Base-by-base conservation (phyloP, 2,113 vertebrate genomes). In the Pandion haliaetus region DNA sequence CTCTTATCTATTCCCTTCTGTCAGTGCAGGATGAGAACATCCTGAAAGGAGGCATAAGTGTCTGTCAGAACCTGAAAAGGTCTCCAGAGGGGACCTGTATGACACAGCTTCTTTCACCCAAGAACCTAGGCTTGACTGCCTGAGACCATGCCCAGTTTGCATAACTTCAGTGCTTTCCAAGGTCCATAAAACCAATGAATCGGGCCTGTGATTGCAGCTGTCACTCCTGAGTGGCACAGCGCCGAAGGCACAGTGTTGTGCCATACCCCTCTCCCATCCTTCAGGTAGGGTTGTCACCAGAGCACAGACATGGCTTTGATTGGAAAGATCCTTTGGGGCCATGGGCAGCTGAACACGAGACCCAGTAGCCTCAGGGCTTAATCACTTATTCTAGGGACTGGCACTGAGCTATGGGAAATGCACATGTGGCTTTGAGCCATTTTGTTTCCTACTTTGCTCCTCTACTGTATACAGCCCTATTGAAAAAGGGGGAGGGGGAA, bases 381-480 rank as follows among this genome's bases (percentile, higher is more conserved):
- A 77, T 81, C 58, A 55, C n/a, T 88, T 90, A 62, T 95, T 74
- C 79, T 88, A 78, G 90, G 70, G 32, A 63, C 82, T 94, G 95
- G 95, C 95, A 88, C 83, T 52, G 78, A 87, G 90, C 91, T 94
- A 70, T 93, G 70, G 95, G 93, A 97, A 97, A 95, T 58, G 84
- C 50, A 86, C 67, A 80, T 80, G 50, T 96, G 94, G 95, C 95
- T 97, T 95, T 4, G 15, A 96, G 93, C 93, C 95, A 91, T 87
- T 95, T 93, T 80, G 62, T 92, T 93, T 85, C 66, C 70, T 85
- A 16, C 54, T 91, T 94, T 77, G 20, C 84, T 91, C 62, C 55
- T 86, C 81, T 38, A 26, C 70, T 87, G 58, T 58, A 70, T 76
- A 94, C 73, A 95, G 44, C 29, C 67, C 82, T 58, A 71, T 45